Base-by-base conservation (phyloP, 2,888 invertebrate species). In the Athalia cordata region DNA sequence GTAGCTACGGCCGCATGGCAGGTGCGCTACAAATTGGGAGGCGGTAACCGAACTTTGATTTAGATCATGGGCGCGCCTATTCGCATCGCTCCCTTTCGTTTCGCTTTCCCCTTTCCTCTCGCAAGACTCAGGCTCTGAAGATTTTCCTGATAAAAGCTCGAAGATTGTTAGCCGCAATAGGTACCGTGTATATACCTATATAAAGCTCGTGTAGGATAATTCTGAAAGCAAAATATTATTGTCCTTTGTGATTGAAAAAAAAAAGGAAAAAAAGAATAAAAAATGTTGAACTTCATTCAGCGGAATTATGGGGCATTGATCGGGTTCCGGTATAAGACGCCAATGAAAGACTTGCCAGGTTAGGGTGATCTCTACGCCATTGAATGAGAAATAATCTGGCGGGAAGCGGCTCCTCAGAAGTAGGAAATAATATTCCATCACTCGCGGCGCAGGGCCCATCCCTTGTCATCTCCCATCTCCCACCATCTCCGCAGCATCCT, bases 391-490 rank as follows among this genome's bases (percentile, higher is more conserved):
- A 82, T 77, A 78, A 85, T 83, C 79, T 83, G 78, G 79, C 81
- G 78, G 81, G 79, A 79, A 78, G 80, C 80, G 81, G 80, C 80
- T 83, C 85, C 84, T 81, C 81, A 86, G 85, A 86, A 86, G 85
- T 83, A 82, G 82, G 80, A 83, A 72, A 72, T 72, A 72, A 86
- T 82, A 81, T 85, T 82, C 82, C 78, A 70, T 80, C 82, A 78
- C 83, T 64, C 76, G 77, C 79, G 80, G 79, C 72, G 59, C 59
- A 59, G 43, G 59, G 45, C 61, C 72, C 57, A 72, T 72, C 72
- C 72, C 72, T 72, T 72, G 72, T 72, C 81, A 81, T 80, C 81
- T 77, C 79, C 79, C 80, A 81, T 79, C 80, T 80, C 80, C 61
- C 79, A 76, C 77, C 79, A 80, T 78, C 78, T 78, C 79, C 43